Conservation (phyloP, 2,888 invertebrate genomes). For the Coecobrya sp. region DNA sequence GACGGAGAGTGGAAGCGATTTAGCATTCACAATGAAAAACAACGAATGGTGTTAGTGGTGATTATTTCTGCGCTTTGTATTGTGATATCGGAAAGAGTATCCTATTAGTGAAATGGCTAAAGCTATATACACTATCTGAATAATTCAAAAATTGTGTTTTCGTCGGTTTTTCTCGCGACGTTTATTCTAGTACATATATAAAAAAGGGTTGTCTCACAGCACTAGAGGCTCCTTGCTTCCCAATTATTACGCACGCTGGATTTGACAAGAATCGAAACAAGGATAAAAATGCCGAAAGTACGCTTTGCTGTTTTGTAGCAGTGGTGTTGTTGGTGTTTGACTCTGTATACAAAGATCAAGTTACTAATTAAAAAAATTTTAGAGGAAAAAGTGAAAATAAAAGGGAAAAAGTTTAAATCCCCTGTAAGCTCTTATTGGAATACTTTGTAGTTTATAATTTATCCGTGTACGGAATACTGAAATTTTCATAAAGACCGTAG, state of each 20-base stretch:
- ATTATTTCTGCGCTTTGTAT: conserved; percentile 23
- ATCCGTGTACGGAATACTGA: background rate
- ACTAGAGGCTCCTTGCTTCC: background rate
- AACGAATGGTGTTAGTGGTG: background rate
- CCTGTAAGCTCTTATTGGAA: background rate
- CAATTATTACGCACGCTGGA: background rate
- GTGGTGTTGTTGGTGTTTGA: background rate
- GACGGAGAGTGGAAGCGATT: background rate
- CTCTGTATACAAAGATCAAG: background rate
- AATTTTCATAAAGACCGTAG: background rate
- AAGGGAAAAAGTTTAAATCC: background rate
- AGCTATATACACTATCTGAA: background rate
- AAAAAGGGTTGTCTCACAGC: background rate
- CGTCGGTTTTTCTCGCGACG: conserved; percentile 1
- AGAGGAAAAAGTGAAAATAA: background rate
- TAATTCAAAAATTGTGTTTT: conserved; percentile 25
- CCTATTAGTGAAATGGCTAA: background rate
- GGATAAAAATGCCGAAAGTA: background rate
- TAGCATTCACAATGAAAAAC: background rate
- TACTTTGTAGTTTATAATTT: background rate
- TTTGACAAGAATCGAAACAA: conserved; percentile 11
- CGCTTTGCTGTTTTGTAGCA: background rate
- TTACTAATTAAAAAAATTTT: conserved; percentile 32
- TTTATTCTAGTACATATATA: background rate
- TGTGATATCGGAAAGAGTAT: conserved; percentile 2